phyloP scores from a whole-genome alignment of 1,140 invertebrate genomes.

The Drosophila mojavensis region DNA sequence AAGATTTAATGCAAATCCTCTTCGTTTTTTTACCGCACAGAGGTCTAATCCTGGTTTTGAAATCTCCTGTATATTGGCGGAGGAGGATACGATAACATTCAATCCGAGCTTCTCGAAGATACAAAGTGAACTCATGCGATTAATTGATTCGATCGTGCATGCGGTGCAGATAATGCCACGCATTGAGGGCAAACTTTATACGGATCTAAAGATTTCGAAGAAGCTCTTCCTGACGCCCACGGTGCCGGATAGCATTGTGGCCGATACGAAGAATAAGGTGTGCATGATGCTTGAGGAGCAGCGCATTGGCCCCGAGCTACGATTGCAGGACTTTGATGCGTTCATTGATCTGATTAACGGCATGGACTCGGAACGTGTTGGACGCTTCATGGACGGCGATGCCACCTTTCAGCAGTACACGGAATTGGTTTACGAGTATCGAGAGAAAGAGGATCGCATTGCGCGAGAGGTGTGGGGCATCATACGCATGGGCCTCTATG shows the following conservation, averaged over 20 bases:
- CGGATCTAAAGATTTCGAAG: conserved; percentile 68
- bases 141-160: conserved; percentile 90
- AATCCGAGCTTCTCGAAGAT: conserved; percentile 92
- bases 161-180: conserved; percentile 89
- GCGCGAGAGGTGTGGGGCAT: conserved; percentile 88
- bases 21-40: conserved; percentile 76
- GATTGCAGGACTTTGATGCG: conserved; percentile 91
- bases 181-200: conserved; percentile 86
- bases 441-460: conserved; percentile 87
- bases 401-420: conserved; percentile 89
- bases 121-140: conserved; percentile 87
- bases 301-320: conserved; percentile 87
- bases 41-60: conserved; percentile 90
- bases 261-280: conserved; percentile 86
- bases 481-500: conserved; percentile 92
- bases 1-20: too few relatives aligned
- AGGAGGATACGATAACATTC: conserved; percentile 88
- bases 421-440: conserved; percentile 87
- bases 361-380: conserved; percentile 87
- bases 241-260: conserved; percentile 87
- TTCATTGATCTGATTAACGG: conserved; percentile 92
- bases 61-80: conserved; percentile 88
- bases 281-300: conserved; percentile 88
- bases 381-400: conserved; percentile 88
- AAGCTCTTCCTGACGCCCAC: conserved; percentile 86